Conservation (phyloP, 2,888 invertebrate species). For the Ichneumoninae sp. region DNA sequence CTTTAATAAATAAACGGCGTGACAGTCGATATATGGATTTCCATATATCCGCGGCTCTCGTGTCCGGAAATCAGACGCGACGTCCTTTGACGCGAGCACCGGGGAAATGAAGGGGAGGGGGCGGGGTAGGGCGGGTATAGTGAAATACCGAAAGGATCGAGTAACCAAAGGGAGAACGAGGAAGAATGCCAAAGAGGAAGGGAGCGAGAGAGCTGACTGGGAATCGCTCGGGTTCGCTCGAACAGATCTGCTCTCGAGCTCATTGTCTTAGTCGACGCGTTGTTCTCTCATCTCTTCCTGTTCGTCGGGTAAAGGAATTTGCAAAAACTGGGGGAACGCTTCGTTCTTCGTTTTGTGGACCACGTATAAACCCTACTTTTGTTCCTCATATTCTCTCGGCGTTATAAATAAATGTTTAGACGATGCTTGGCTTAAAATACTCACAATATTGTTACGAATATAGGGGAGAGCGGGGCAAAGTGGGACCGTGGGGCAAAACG, state of each 20-base stretch:
- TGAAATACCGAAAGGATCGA: neutral
- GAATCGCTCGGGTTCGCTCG: constrained; percentile 16
- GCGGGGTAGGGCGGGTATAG: neutral
- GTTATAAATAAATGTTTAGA: no score
- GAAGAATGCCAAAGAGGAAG: neutral
- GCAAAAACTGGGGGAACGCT: constrained; percentile 10
- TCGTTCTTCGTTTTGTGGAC: constrained; percentile 13
- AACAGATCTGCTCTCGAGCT: constrained; percentile 20
- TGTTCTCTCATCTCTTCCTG: constrained; percentile 2
- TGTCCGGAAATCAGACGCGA: constrained; percentile 61
- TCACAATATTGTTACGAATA: no score
- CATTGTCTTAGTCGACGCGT: constrained; percentile 10
- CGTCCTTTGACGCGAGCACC: constrained; percentile 54
- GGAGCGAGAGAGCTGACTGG: constrained; percentile 2
- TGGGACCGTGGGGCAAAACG: no score
- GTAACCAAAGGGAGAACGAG: constrained; percentile 2
- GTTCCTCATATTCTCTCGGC: no score
- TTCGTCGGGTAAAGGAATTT: constrained; percentile 6
- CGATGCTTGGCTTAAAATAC: no score
- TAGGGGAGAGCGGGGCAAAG: no score
- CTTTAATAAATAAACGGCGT: constrained; percentile 67
- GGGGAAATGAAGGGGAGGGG: constrained; percentile 13
- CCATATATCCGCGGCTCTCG: constrained; percentile 48
- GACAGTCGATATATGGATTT: constrained; percentile 69
- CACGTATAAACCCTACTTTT: neutral